These are phyloP conservation scores for Rhinoderma darwinii DNA, from an alignment of 2,113 vertebrate species.

Conservation along the genomic window DNA sequence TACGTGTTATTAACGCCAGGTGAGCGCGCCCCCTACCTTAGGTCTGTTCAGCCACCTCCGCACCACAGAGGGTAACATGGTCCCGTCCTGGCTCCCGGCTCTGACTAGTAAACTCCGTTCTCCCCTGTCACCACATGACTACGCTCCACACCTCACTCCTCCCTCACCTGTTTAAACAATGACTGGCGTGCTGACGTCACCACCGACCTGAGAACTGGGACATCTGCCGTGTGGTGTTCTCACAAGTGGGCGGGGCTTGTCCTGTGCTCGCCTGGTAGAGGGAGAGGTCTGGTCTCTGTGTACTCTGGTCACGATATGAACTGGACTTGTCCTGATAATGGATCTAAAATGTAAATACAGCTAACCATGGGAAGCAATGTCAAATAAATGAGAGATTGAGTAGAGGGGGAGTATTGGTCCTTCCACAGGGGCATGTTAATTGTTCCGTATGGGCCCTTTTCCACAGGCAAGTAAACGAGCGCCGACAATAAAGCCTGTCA, in stretches of 20 bases:
- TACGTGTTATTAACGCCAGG: too few species aligned
- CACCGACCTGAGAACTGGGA: neutral
- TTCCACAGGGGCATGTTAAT: too few species aligned
- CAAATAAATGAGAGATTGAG: too few species aligned
- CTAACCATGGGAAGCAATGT: too few species aligned
- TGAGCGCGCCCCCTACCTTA: conserved; percentile 65
- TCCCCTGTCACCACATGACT: neutral
- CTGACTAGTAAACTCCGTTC: neutral
- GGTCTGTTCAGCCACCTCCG: conserved; percentile 72
- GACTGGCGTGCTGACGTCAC: conserved; percentile 43
- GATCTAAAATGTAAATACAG: too few species aligned
- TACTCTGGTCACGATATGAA: too few species aligned
- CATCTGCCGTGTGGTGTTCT: neutral
- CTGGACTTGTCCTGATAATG: too few species aligned
- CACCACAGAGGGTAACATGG: conserved; percentile 71
- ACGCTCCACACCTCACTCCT: neutral
- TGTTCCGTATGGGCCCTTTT: too few species aligned
- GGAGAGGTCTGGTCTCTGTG: conserved; percentile 27
- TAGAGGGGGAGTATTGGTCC: too few species aligned
- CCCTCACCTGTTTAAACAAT: conserved; percentile 51
- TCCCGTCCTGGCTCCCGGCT: neutral
- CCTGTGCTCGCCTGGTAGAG: conserved; percentile 52
- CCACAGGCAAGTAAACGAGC: too few species aligned
- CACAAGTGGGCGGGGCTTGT: conserved; percentile 51
- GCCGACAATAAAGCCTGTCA: too few species aligned